Evolutionary conservation across 2,113 vertebrate species (phyloP).

Genomic region (Callionymus lyra): DNA sequence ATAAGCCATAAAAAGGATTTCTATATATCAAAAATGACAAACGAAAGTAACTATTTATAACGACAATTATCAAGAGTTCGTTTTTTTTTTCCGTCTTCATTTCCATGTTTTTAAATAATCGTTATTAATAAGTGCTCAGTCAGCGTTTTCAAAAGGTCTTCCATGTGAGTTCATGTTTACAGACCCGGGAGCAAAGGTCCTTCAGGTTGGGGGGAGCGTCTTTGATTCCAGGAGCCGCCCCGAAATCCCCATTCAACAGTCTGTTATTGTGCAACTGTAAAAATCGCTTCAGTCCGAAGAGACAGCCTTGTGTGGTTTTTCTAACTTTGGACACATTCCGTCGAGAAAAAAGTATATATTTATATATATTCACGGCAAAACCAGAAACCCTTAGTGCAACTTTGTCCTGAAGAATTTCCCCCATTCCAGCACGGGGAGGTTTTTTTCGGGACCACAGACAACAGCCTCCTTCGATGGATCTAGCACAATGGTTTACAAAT

Average conservation of each 20-base stretch:
- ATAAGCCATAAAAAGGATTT: conserved; percentile 23
- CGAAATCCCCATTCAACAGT: conserved; percentile 35
- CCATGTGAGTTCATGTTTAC: conserved; percentile 5
- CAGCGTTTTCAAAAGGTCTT: conserved; percentile 7
- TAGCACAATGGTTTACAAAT: conserved; percentile 26
- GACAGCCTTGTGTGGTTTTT: conserved; percentile 22
- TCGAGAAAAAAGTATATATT: too few relatives aligned
- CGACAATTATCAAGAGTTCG: conserved; percentile 9
- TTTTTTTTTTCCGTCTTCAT: background rate
- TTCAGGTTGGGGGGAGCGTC: too few relatives aligned
- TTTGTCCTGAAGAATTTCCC: too few relatives aligned
- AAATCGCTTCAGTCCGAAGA: conserved; percentile 53
- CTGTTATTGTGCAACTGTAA: conserved; percentile 58
- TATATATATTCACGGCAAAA: too few relatives aligned
- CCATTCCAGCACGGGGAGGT: too few relatives aligned
- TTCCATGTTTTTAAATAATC: conserved; percentile 20
- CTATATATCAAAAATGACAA: conserved; percentile 38
- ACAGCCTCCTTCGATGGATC: conserved; percentile 2
- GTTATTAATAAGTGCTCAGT: conserved; percentile 19
- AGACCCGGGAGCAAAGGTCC: conserved; percentile 12
- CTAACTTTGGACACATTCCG: conserved; percentile 18
- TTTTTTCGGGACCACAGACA: too few relatives aligned
- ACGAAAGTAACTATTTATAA: conserved; percentile 21
- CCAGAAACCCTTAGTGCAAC: too few relatives aligned
- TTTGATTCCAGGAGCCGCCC: conserved; percentile 27